Evolutionary conservation across 2,113 vertebrate species (phyloP).

Genomic region (Caretta caretta): DNA sequence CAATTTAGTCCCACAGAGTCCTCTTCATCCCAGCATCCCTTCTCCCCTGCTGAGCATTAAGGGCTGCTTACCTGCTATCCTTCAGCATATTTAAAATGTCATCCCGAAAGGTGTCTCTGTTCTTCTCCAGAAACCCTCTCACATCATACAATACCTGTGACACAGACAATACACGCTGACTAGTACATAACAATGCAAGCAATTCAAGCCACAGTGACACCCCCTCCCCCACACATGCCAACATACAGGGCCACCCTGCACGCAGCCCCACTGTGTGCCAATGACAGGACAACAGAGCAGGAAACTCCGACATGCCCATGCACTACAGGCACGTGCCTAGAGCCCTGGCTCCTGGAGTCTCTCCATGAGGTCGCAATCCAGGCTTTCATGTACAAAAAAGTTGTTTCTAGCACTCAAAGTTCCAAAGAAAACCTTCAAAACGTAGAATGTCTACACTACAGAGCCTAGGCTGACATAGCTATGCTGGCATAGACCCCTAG

Average conservation of each 20-base stretch:
- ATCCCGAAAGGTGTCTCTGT: conserved; percentile 94
- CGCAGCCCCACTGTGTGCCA: background rate
- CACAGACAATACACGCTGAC: background rate
- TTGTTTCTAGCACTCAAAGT: background rate
- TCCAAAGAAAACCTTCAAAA: no score
- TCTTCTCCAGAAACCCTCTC: conserved; percentile 91
- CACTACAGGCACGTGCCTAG: background rate
- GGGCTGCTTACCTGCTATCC: conserved; percentile 86
- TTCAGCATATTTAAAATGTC: conserved; percentile 93
- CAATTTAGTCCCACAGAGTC: background rate
- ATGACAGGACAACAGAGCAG: background rate
- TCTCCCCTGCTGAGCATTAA: background rate
- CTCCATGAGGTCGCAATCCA: background rate
- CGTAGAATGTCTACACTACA: no score
- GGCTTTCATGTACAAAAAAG: background rate
- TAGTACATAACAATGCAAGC: background rate
- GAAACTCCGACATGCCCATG: background rate
- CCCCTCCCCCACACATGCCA: background rate
- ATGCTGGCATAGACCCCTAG: background rate
- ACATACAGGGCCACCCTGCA: background rate
- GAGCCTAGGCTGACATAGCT: no score
- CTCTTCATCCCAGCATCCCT: background rate
- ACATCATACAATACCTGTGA: conserved; percentile 90
- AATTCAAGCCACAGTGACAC: background rate
- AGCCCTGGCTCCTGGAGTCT: background rate